Percentiles rank a stretch among this genome's conserved stretches.
Evolutionary conservation across 2,797 vertebrate genomes (phyloP).

Genomic region (Hippoglossus hippoglossus): DNA sequence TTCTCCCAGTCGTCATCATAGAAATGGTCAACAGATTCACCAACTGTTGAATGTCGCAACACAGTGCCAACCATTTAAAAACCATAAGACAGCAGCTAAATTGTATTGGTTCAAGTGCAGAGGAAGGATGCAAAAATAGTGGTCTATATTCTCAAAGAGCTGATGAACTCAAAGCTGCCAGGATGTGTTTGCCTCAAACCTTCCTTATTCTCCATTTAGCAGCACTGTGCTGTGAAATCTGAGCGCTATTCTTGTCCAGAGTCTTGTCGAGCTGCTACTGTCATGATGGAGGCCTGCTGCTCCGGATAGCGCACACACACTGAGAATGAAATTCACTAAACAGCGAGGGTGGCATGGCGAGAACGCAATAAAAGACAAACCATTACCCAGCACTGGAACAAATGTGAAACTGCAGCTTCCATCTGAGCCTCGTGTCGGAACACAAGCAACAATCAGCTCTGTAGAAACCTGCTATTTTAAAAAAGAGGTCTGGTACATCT

Average conservation of each 20-base stretch:
- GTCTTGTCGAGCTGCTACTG: slow-evolving; percentile 29
- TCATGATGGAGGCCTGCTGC: slow-evolving; percentile 40
- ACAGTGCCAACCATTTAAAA: slow-evolving; percentile 6
- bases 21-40: slow-evolving; percentile 37
- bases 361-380: slow-evolving; percentile 44
- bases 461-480: slow-evolving; percentile 3
- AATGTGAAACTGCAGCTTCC: slow-evolving; percentile 40
- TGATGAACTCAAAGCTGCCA: slow-evolving; percentile 16
- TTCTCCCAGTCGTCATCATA: slow-evolving; percentile 31
- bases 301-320: slow-evolving; percentile 35
- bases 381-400: slow-evolving; percentile 37
- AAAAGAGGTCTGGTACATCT: neutral
- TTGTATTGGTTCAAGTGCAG: slow-evolving; percentile 19
- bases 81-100: slow-evolving; percentile 25
- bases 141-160: slow-evolving; percentile 19
- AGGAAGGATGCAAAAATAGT: slow-evolving; percentile 1
- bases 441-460: slow-evolving; percentile 16
- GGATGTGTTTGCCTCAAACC: slow-evolving; percentile 33
- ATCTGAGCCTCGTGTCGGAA: slow-evolving; percentile 13
- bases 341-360: slow-evolving; percentile 19
- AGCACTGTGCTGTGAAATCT: slow-evolving; percentile 36
- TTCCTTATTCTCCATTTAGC: slow-evolving; percentile 29
- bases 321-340: slow-evolving; percentile 39
- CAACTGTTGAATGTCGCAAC: slow-evolving; percentile 26
- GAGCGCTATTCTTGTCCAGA: slow-evolving; percentile 23